Evolutionary conservation across 2,797 vertebrate genomes (phyloP).

Genomic region (Taeniopygia guttata): DNA sequence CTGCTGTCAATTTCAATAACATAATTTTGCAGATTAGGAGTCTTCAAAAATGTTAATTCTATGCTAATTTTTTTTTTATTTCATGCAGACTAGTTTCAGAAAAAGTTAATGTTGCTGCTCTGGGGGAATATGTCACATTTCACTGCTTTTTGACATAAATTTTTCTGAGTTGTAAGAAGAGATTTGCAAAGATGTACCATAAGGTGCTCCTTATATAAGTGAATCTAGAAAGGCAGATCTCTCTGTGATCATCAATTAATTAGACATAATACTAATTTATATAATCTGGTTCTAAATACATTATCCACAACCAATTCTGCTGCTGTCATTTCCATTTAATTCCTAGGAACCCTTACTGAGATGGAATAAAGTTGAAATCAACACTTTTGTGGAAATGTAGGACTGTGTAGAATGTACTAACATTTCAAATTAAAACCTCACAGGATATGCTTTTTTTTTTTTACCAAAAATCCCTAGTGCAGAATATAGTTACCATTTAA

Average conservation of each 20-base stretch:
- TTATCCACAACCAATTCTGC: background rate
- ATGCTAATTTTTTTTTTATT: background rate
- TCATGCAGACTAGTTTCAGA: background rate
- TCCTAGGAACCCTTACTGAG: background rate
- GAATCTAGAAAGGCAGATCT: background rate
- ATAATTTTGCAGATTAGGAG: background rate
- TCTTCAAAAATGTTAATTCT: background rate
- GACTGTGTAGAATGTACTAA: background rate
- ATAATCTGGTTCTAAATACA: background rate
- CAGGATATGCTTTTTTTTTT: background rate
- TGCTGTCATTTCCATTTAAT: constrained; percentile 31
- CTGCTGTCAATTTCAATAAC: background rate
- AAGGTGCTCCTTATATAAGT: background rate
- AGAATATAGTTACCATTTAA: background rate
- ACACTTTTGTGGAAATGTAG: background rate
- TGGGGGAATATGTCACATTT: background rate
- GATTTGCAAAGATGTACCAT: background rate
- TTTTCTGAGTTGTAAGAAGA: background rate
- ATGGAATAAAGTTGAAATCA: background rate
- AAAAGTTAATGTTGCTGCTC: background rate
- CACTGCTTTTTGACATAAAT: background rate
- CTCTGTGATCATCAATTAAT: constrained; percentile 24
- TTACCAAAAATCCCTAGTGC: background rate
- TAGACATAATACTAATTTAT: background rate
- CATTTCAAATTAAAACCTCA: background rate